Percentiles rank a stretch among this genome's conserved stretches.
phyloP scores from a whole-genome alignment of 2,888 invertebrate genomes.

The Punctoribates punctum region DNA sequence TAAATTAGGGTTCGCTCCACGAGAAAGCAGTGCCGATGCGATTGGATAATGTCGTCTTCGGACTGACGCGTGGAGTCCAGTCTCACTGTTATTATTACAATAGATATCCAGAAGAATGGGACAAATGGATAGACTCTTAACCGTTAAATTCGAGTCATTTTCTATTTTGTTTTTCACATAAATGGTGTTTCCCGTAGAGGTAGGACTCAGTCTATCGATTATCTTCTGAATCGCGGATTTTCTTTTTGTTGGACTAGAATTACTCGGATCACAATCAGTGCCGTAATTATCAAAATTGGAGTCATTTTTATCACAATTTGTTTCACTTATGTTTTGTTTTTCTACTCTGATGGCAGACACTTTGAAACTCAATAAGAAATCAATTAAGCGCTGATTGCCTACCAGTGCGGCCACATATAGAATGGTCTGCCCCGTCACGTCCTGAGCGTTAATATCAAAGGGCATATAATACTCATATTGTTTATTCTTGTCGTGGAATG shows the following conservation, averaged over 20 bases:
- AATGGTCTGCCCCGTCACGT: constrained; percentile 83
- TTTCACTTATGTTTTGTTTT: constrained; percentile 19
- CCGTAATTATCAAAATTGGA: background rate
- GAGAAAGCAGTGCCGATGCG: constrained; percentile 65
- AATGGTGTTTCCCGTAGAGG: constrained; percentile 50
- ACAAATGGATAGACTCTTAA: constrained; percentile 49
- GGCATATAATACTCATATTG: constrained; percentile 78
- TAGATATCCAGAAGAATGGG: constrained; percentile 71
- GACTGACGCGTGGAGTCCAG: constrained; percentile 76
- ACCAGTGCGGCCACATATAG: constrained; percentile 82
- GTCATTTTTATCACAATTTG: constrained; percentile 16
- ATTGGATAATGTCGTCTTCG: constrained; percentile 71
- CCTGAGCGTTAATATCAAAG: constrained; percentile 88
- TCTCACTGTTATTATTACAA: constrained; percentile 68
- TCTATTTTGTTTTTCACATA: constrained; percentile 49
- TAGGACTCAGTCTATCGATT: constrained; percentile 72
- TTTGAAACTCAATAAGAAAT: constrained; percentile 68
- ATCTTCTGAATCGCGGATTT: constrained; percentile 63
- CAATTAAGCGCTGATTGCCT: constrained; percentile 73
- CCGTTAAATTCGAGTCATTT: background rate
- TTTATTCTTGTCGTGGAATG: constrained; percentile 48
- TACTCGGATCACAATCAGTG: background rate
- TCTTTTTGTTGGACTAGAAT: background rate
- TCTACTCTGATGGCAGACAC: constrained; percentile 58
- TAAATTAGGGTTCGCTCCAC: constrained; percentile 78